Evolutionary conservation across 2,797 vertebrate species (phyloP), one percentile per base, ranked within the genome.

Genomic region (Sus cebifrons): DNA sequence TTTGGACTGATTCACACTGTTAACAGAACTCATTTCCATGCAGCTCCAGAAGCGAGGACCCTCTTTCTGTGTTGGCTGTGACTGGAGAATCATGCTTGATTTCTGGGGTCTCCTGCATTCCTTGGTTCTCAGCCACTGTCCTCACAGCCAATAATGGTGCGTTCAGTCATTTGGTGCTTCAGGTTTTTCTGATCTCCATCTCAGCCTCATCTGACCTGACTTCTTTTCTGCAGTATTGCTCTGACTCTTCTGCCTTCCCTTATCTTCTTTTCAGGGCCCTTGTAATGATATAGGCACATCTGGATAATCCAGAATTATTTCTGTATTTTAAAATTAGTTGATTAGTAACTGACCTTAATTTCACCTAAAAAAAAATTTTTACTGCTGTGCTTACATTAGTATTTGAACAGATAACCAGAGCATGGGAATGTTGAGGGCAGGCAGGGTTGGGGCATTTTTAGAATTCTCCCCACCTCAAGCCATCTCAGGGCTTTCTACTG

Each of bases 291-390:
- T 1, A 44, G 44, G 4, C 60, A 58, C 1, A 44, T 16, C 18
- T 74, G 7, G 14, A 44, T 84, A 54, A 56, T 74, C 4, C 4
- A 40, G 40, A 5, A 81, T 73, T 67, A 25, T 75, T 12, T 32
- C 21, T 21, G 18, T 64, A 32, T 54, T 89, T 77, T 82, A 29
- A 89, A 85, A 71, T 67, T 14, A 71, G 4, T 15, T 68, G 64
- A 67, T 44, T 65, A 82, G 36, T 65, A 88, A 44, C 75, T 68
- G 29, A 13, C 18, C 67, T 85, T 89, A 93, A 94, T 49, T 70
- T 27, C 12, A 60, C 64, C 62, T 60, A 67, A 15, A 36, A 73
- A 32, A 32, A 60, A 62, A 89, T 44, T 67, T 1, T 3, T 16
- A 65, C 25, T 65, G 16, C 9, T 56, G 29, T 44, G 44, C 4